phyloP scores from a whole-genome alignment of 2,797 vertebrate genomes.

The Ceyx erithaca region DNA sequence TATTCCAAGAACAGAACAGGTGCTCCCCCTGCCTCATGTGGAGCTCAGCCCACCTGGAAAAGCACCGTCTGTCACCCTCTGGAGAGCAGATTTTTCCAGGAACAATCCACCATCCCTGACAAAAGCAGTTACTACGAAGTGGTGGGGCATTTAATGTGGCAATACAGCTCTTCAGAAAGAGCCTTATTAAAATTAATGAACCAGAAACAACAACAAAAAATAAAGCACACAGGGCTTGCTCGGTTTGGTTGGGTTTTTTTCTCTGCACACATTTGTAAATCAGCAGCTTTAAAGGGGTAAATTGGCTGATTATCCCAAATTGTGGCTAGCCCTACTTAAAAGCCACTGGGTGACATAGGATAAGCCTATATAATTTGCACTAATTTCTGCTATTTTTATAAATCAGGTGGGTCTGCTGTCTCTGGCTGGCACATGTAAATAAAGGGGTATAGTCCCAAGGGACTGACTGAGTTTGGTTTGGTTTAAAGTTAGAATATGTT shows the following conservation, averaged over 20 bases:
- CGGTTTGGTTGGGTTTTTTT: neutral
- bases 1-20: slow-evolving; percentile 59
- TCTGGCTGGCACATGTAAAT: neutral
- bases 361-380: neutral
- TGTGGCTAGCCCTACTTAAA: neutral
- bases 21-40: slow-evolving; percentile 64
- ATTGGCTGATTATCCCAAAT: neutral
- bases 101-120: neutral
- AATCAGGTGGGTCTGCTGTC: neutral
- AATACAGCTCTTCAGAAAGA: slow-evolving; percentile 22
- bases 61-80: neutral
- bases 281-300: neutral
- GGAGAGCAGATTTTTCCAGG: neutral
- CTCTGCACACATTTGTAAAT: neutral
- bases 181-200: slow-evolving; percentile 38
- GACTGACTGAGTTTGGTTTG: neutral
- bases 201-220: neutral
- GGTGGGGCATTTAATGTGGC: neutral
- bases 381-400: neutral
- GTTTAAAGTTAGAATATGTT: neutral
- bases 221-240: neutral
- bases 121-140: neutral
- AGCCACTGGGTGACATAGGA: neutral
- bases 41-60: slow-evolving; percentile 65
- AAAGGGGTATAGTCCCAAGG: neutral